Evolutionary conservation across 1,140 invertebrate species (phyloP).

Genomic region (Drosophila mauritiana): DNA sequence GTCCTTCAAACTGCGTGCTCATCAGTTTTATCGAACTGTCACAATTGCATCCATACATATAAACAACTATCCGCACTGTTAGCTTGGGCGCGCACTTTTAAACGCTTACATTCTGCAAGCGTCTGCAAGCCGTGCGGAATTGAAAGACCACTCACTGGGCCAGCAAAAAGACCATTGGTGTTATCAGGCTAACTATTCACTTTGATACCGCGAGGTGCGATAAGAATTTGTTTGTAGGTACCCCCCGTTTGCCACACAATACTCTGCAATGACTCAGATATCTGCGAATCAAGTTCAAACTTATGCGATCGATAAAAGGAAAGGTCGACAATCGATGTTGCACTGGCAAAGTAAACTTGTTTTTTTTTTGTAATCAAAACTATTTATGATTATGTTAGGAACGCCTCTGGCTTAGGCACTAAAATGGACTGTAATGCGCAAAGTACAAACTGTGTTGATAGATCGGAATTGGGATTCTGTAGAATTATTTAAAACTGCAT

Average conservation of each 20-base stretch:
- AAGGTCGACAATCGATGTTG: not conserved
- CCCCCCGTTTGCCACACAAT: not conserved
- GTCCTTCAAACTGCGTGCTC: not conserved
- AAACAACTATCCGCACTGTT: not conserved
- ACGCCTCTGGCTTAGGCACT: no score
- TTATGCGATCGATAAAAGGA: not conserved
- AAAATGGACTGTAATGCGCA: no score
- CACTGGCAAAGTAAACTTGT: no score
- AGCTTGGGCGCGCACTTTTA: conserved; percentile 12
- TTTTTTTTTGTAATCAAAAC: no score
- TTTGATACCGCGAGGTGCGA: conserved; percentile 12
- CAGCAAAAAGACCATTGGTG: not conserved
- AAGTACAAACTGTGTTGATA: no score
- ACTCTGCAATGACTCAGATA: not conserved
- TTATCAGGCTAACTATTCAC: conserved; percentile 4
- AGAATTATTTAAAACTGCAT: no score
- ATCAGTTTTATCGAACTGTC: conserved; percentile 1
- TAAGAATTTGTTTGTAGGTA: conserved; percentile 17
- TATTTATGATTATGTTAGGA: no score
- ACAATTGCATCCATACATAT: not conserved
- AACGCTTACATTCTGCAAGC: not conserved
- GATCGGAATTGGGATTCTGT: no score
- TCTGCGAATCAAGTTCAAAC: no score
- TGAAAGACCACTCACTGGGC: not conserved
- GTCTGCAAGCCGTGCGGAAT: not conserved